These are phyloP conservation scores for Eutrigla gurnardus DNA, from an alignment of 2,797 vertebrate species.

Conservation along the genomic window DNA sequence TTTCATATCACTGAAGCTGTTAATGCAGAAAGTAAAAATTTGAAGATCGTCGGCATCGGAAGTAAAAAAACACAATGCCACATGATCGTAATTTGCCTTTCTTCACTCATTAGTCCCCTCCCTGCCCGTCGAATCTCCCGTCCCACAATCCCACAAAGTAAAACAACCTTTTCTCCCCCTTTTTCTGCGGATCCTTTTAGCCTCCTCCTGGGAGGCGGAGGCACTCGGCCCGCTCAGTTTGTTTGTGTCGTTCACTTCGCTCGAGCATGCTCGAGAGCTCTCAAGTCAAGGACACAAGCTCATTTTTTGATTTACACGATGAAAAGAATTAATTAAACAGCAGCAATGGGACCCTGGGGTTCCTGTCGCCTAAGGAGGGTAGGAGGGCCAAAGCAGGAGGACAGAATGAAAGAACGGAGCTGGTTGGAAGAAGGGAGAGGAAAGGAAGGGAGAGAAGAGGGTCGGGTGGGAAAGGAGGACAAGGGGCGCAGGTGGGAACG, in stretches of 20 bases:
- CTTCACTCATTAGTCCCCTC: background rate
- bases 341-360: constrained; percentile 61
- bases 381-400: constrained; percentile 47
- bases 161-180: constrained; percentile 40
- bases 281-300: constrained; percentile 75
- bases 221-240: constrained; percentile 53
- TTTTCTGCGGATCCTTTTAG: constrained; percentile 59
- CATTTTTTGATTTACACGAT: constrained; percentile 69
- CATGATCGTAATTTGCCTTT: too few relatives aligned
- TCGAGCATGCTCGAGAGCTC: constrained; percentile 60
- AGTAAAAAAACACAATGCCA: background rate
- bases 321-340: constrained; percentile 77
- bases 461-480: constrained; percentile 26
- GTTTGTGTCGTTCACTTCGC: constrained; percentile 63
- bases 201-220: constrained; percentile 60
- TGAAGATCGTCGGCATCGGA: background rate
- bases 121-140: constrained; percentile 15
- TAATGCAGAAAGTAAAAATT: background rate
- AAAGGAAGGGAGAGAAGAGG: constrained; percentile 13
- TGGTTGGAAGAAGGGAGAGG: constrained; percentile 24
- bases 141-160: constrained; percentile 44
- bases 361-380: constrained; percentile 52
- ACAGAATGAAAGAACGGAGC: constrained; percentile 45
- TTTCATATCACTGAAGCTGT: background rate
- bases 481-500: constrained; percentile 31